These are phyloP conservation scores for Malurus splendens DNA, from an alignment of 2,797 vertebrate genomes.

Conservation along the genomic window DNA sequence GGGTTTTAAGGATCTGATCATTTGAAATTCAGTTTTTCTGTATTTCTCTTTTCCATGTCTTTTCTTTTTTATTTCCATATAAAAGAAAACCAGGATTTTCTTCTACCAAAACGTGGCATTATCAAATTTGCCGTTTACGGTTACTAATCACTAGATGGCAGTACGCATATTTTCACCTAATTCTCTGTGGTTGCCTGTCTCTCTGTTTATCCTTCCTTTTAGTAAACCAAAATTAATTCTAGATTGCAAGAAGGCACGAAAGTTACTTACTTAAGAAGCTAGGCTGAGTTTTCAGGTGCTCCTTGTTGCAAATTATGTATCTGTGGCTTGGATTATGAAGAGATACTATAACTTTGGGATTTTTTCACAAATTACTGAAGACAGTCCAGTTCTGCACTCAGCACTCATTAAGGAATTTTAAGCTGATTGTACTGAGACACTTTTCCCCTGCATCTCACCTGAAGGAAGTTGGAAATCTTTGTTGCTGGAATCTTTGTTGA, in stretches of 20 bases:
- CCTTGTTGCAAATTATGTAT: neutral
- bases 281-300: neutral
- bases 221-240: neutral
- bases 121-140: neutral
- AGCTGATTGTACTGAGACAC: neutral
- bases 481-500: neutral
- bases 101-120: neutral
- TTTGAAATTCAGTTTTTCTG: fast-evolving
- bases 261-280: neutral
- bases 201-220: neutral
- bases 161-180: neutral
- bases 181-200: neutral
- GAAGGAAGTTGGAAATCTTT: neutral
- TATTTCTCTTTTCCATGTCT: neutral
- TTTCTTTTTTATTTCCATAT: neutral
- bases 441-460: neutral
- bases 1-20: neutral
- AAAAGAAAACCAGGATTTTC: neutral
- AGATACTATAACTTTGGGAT: fast-evolving
- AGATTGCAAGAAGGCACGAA: neutral
- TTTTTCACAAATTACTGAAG: neutral
- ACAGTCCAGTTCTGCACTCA: neutral
- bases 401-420: neutral
- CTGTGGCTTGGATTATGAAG: neutral
- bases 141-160: neutral